These are phyloP conservation scores for Peromyscus californicus DNA, from an alignment of 2,113 vertebrate species.

Conservation along the genomic window DNA sequence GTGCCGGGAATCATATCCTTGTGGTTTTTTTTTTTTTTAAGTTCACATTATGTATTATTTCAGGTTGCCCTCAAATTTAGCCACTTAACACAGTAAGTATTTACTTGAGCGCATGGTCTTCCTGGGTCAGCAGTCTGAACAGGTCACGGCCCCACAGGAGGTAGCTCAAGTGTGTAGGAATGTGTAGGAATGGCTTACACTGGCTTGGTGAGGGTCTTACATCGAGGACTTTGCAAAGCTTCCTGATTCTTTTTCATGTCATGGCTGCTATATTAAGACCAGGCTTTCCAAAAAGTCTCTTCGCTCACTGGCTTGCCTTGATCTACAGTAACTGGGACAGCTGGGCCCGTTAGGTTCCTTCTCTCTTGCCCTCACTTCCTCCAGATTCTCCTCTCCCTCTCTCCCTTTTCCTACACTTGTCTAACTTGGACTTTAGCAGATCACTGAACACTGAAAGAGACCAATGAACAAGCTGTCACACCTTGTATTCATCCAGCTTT, in stretches of 20 bases:
- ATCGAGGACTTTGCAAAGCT: background rate
- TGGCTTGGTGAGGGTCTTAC: background rate
- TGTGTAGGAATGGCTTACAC: background rate
- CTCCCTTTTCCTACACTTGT: background rate
- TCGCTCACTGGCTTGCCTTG: background rate
- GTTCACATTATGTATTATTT: background rate
- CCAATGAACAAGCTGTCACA: background rate
- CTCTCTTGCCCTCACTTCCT: background rate
- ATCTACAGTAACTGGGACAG: background rate
- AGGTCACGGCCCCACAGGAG: background rate
- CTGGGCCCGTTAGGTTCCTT: background rate
- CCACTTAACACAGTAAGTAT: background rate
- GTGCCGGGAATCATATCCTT: background rate
- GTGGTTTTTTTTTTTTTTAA: background rate
- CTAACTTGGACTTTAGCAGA: background rate
- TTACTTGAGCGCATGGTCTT: slow-evolving; percentile 27
- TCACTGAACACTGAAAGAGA: background rate
- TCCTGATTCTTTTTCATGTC: background rate
- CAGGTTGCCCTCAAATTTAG: background rate
- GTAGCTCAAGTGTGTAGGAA: background rate
- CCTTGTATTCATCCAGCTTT: background rate
- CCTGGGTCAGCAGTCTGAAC: background rate
- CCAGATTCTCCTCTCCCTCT: no score
- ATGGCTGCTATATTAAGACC: background rate
- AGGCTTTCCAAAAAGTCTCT: background rate